phyloP scores from a whole-genome alignment of 2,113 vertebrate species.

The Siniperca chuatsi region DNA sequence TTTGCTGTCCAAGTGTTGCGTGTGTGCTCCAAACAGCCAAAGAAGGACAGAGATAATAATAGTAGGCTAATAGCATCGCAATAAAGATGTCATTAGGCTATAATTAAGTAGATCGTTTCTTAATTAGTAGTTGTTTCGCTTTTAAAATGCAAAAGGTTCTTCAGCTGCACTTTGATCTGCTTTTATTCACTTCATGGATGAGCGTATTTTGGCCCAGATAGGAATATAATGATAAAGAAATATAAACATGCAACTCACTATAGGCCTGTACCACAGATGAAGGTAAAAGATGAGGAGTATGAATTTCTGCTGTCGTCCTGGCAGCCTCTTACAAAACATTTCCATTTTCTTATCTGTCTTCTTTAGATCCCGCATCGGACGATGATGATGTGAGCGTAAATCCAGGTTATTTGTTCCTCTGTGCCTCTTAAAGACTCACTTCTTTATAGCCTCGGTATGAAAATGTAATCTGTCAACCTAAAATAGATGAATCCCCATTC shows the following conservation, averaged over 20 bases:
- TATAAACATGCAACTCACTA: slow-evolving; percentile 50
- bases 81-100: neutral
- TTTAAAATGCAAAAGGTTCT: neutral
- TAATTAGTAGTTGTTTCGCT: neutral
- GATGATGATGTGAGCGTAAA: slow-evolving; percentile 5
- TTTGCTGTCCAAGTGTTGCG: slow-evolving; percentile 2
- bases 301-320: slow-evolving; percentile 46
- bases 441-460: slow-evolving; percentile 2
- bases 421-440: slow-evolving; percentile 3
- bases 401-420: slow-evolving; percentile 27
- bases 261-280: slow-evolving; percentile 52
- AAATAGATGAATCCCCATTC: slow-evolving; percentile 58
- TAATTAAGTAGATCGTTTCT: slow-evolving; percentile 17
- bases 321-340: slow-evolving; percentile 17
- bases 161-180: slow-evolving; percentile 36
- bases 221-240: neutral
- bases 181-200: neutral
- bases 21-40: slow-evolving; percentile 1
- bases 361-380: slow-evolving; percentile 9
- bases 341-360: slow-evolving; percentile 31
- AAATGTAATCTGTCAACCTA: slow-evolving; percentile 30
- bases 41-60: slow-evolving; percentile 11
- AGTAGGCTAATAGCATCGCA: neutral
- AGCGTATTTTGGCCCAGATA: neutral
- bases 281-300: slow-evolving; percentile 60